These are phyloP conservation scores for Lasioglossum calceatum DNA, from an alignment of 2,888 invertebrate species.

Conservation along the genomic window DNA sequence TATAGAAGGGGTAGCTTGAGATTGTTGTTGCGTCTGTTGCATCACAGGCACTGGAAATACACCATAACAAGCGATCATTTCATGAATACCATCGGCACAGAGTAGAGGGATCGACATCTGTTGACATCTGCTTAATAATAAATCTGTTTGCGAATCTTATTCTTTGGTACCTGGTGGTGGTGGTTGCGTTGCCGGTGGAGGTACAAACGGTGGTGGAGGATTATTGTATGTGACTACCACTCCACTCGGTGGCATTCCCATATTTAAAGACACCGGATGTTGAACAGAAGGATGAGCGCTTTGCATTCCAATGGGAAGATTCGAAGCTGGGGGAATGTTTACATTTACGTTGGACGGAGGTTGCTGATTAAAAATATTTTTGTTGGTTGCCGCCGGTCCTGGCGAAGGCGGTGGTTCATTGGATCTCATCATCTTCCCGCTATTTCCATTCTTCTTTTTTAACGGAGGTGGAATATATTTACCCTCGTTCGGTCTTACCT, in stretches of 20 bases:
- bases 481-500: constrained; percentile 84
- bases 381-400: constrained; percentile 78
- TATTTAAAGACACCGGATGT: constrained; percentile 79
- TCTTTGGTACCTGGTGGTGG: constrained; percentile 72
- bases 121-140: neutral
- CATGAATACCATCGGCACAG: neutral
- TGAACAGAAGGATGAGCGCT: constrained; percentile 79
- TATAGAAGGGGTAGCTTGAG: constrained; percentile 72
- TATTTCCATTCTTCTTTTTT: constrained; percentile 89
- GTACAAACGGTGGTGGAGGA: constrained; percentile 81
- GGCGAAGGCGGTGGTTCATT: constrained; percentile 86
- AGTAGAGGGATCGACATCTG: neutral
- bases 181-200: constrained; percentile 80
- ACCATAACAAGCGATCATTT: constrained; percentile 5
- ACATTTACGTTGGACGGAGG: constrained; percentile 74
- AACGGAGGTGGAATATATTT: constrained; percentile 93
- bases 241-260: constrained; percentile 82
- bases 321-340: constrained; percentile 78
- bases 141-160: neutral
- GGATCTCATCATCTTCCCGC: constrained; percentile 89
- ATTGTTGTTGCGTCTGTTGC: constrained; percentile 70
- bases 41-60: constrained; percentile 49
- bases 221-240: constrained; percentile 81
- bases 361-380: constrained; percentile 81
- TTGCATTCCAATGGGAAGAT: constrained; percentile 80